Base-by-base conservation (phyloP, 2,888 invertebrate genomes). In the Lomographa bimaculata region DNA sequence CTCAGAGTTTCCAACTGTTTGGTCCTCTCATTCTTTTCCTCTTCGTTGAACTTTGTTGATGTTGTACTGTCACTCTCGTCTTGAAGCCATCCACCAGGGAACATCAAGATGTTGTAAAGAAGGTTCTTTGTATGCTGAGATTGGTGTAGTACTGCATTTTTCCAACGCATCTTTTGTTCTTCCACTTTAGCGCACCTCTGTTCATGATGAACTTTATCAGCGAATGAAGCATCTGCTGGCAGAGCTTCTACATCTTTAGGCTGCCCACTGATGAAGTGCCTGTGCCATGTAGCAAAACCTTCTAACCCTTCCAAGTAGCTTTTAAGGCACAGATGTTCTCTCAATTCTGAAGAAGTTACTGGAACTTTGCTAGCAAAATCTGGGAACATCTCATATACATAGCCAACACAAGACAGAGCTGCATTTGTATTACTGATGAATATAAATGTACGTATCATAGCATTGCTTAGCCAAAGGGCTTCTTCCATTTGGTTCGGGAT, bases 41-140 rank as follows among this genome's bases (percentile, higher is more conserved):
- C 78, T 46, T 90, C 89, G 53, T 69, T 81, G 16, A 74, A 86
- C 10, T 80, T 83, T 3, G 64, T 54, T 0, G 89, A 89, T 43
- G 89, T 90, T 33, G 89, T 85, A 7, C 89, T 79, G 25, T 90
- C 89, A 51, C 77, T 90, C 7, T 92, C 90, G 71, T 97, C 97
- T 24, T 93, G 91, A 42, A 98, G 90, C 98, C 98, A 98, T 2
- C 98, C 97, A 57, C 96, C 95, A 1, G 97, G 96, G 71, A 98
- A 98, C 5, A 96, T 75, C 18, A 98, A 73, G 0, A 98, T 94
- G 78, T 97, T 97, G 77, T 95, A 96, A 3, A 98, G 86, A 32
- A 94, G 90, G 46, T 93, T 93, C 58, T 94, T 94, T 0, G 96
- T 94, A 37, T 92, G 94, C 84, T 92, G 90, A 0, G 95, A 93